phyloP scores from a whole-genome alignment of 2,113 vertebrate genomes.

The Lepus americanus region DNA sequence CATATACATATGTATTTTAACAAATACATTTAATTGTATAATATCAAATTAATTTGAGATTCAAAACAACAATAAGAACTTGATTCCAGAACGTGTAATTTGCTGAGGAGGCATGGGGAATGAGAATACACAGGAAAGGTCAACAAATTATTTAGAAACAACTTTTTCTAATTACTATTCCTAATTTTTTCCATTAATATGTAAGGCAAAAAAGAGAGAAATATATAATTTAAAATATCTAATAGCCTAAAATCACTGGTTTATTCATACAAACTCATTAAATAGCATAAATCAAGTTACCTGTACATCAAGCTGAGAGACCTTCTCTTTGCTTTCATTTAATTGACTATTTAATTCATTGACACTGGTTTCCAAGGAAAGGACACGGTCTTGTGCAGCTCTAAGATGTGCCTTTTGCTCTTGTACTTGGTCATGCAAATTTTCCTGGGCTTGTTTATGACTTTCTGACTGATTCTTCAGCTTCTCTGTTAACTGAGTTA shows the following conservation, averaged over 20 bases:
- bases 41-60: conserved; percentile 36
- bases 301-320: conserved; percentile 96
- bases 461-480: conserved; percentile 99
- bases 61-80: conserved; percentile 29
- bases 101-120: neutral
- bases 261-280: neutral
- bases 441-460: conserved; percentile 98
- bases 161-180: conserved; percentile 19
- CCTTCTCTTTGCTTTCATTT: conserved; percentile 95
- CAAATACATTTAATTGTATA: conserved; percentile 23
- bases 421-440: conserved; percentile 97
- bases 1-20: neutral
- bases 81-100: conserved; percentile 28
- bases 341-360: conserved; percentile 93
- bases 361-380: conserved; percentile 92
- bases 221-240: neutral
- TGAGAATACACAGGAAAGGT: neutral
- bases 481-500: conserved; percentile 96
- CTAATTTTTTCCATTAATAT: conserved; percentile 19
- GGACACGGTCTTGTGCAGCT: conserved; percentile 94
- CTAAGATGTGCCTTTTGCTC: conserved; percentile 96
- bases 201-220: neutral
- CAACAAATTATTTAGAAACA: neutral
- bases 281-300: conserved; percentile 83
- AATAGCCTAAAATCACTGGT: neutral